Evolutionary conservation across 1,140 invertebrate genomes (phyloP), one percentile per base, ranked within the genome.

Genomic region (Melanaphis sacchari): DNA sequence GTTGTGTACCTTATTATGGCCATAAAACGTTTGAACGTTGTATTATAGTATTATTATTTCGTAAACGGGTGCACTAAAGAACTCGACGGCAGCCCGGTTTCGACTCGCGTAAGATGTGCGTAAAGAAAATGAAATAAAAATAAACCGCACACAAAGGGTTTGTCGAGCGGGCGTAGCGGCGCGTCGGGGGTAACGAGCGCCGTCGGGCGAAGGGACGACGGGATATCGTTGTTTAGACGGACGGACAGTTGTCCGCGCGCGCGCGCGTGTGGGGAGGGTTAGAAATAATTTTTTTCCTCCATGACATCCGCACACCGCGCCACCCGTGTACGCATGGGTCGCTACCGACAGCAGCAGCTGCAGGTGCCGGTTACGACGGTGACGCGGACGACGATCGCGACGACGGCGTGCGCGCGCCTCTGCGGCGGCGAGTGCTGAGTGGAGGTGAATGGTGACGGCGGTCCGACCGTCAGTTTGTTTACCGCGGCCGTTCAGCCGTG

Each of bases 271-370:
- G 93, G 40, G 93, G 93, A 89, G 93, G 92, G 93, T 92, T 93
- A 81, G 31, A 92, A 93, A 94, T 92, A 54, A 82, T 94, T 87
- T 94, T 92, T 54, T 93, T 94, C 90, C 93, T 81, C 94, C 94
- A 91, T 94, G 93, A 89, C 52, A 76, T 76, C 59, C 59, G n/a
- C 59, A 89, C 82, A 85, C 93, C 21, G 36, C 52, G 36, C 36
- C 49, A 36, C 46, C 41, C n/a, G 88, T 85, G 89, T 41, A 94
- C 89, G 59, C 94, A 66, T 89, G 46, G 93, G 91, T 84, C 41
- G 88, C 43, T 18, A 43, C 15, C 49, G 89, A n/a, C 82, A 81
- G 40, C 89, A 93, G 93, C 93, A 89, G 49, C 93, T 93, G 93
- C 93, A 93, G 90, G 94, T 94, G 93, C 84, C 94, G 88, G 93